Percentiles rank a stretch among this genome's conserved stretches.
These are phyloP conservation scores for Cosmia pyralina DNA, from an alignment of 2,888 invertebrate species.

Conservation along the genomic window DNA sequence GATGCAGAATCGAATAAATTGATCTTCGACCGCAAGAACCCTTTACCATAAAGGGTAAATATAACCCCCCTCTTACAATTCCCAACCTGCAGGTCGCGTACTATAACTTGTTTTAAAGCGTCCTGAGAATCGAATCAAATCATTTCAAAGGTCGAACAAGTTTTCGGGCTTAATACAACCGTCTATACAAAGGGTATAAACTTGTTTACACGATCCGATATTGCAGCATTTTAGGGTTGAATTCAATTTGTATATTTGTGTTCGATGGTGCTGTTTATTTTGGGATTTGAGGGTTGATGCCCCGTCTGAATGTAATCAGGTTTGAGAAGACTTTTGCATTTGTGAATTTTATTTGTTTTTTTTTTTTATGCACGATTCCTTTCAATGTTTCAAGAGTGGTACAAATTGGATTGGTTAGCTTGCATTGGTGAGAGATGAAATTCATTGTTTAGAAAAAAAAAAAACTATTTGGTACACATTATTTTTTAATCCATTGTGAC, in stretches of 20 bases:
- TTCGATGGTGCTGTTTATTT: conserved; percentile 55
- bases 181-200: conserved; percentile 46
- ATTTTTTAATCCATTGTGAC: neutral
- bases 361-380: conserved; percentile 11
- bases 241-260: conserved; percentile 61
- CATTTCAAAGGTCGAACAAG: conserved; percentile 54
- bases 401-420: conserved; percentile 18
- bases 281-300: conserved; percentile 54
- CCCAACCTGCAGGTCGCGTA: conserved; percentile 33
- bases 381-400: conserved; percentile 16
- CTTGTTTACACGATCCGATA: conserved; percentile 61
- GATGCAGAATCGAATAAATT: conserved; percentile 19
- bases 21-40: conserved; percentile 22
- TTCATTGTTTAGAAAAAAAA: neutral
- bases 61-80: conserved; percentile 26
- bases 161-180: conserved; percentile 40
- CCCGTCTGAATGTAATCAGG: conserved; percentile 30
- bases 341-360: conserved; percentile 9
- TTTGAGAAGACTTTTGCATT: conserved; percentile 16
- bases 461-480: too few relatives aligned
- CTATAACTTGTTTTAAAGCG: conserved; percentile 51
- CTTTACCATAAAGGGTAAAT: conserved; percentile 27
- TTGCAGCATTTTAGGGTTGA: conserved; percentile 58
- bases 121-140: conserved; percentile 44
- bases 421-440: neutral